These are phyloP conservation scores for Agonopterix alstromeriana DNA, from an alignment of 2,888 invertebrate species.

Conservation along the genomic window DNA sequence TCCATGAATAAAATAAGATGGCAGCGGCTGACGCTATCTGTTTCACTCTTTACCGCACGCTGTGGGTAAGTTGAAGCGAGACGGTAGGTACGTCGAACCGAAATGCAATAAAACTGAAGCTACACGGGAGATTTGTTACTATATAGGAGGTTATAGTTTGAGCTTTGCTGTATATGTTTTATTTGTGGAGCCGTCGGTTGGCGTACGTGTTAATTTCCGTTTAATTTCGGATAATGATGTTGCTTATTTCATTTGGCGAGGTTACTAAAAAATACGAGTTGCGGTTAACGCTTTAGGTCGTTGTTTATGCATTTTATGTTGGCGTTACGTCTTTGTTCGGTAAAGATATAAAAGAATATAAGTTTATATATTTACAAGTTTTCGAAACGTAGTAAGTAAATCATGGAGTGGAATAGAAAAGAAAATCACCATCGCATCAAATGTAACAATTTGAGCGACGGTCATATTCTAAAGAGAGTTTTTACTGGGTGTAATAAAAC, in stretches of 20 bases:
- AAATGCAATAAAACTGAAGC: constrained; percentile 61
- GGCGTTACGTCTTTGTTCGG: too few species aligned
- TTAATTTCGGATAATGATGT: constrained; percentile 48
- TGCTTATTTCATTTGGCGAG: constrained; percentile 22
- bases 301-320: too few species aligned
- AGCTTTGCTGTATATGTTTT: constrained; percentile 36
- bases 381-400: too few species aligned
- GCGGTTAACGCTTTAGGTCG: too few species aligned
- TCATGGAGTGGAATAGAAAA: too few species aligned
- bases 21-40: constrained; percentile 41
- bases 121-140: constrained; percentile 52
- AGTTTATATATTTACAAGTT: too few species aligned
- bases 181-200: constrained; percentile 36
- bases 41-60: constrained; percentile 33
- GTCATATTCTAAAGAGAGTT: too few species aligned
- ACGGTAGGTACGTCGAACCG: constrained; percentile 29
- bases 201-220: constrained; percentile 52
- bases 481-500: too few species aligned
- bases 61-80: constrained; percentile 29
- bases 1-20: constrained; percentile 64
- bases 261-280: constrained; percentile 16
- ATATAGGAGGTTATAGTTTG: constrained; percentile 41
- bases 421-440: too few species aligned
- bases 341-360: too few species aligned
- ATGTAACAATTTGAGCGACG: too few species aligned